Base-by-base conservation (phyloP, 1,140 invertebrate genomes). In the Diabrotica undecimpunctata region DNA sequence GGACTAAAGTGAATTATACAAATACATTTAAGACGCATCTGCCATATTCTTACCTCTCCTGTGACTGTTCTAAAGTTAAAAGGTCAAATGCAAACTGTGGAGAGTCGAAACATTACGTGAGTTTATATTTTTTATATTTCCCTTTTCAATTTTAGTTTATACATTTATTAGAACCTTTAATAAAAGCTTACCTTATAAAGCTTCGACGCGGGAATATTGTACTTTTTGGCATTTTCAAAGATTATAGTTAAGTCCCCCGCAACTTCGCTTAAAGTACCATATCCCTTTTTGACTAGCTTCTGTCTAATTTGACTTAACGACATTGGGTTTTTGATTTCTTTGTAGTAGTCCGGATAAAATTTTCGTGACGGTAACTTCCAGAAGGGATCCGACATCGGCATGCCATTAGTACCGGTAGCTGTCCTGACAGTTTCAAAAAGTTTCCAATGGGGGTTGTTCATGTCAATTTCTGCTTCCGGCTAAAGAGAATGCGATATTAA, bases 171-270 rank as follows among this genome's bases (percentile, higher is more conserved):
- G n/a, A 46, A n/a, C 41, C 41, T 46, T 8, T 46, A 6, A 46
- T 10, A 46, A 46, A 46, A 10, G 67, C 69, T 75, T 80, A 88
- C 90, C 79, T 92, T 93, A 72, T 96, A 97, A 36, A 98, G 82
- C 72, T 88, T 86, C 5, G 94, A 95, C 59, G 92, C 91, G 51
- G 92, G 89, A 58, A 91, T 81, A 78, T 98, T 98, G 79, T 97
- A 99, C 71, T 90, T 89, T 77, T 95, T 96, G 7, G 96, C 96
- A 83, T 98, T 99, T 77, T 98, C 93, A 83, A 99, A 97, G 90
- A 99, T 96, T n/a, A 97, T 87, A 78, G 96, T 96, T 83, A 99
- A 87, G 77, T 99, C 97, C 0, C 89, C 89, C n/a, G 93, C 92
- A 61, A 98, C 86, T 79, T 97, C 93, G 66, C 88, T 91, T 5